Conservation (phyloP, 2,888 invertebrate species). For the Sylvicola cinctus region DNA sequence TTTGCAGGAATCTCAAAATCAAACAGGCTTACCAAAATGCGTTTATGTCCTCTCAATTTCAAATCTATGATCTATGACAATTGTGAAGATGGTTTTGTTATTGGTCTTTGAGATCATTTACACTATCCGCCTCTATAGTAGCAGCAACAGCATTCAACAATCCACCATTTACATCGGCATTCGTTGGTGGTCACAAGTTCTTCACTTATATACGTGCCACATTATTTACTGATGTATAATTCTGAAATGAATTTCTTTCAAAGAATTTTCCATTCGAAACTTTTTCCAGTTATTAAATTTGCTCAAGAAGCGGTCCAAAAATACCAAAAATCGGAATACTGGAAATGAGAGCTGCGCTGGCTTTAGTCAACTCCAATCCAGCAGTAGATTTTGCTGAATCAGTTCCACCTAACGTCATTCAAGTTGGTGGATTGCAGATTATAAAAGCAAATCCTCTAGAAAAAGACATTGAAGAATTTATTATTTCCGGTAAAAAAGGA, state of each 20-base stretch:
- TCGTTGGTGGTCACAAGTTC: constrained; percentile 9
- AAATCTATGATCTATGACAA: constrained; percentile 16
- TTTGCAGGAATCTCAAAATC: no score
- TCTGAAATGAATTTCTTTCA: constrained; percentile 13
- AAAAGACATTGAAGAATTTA: constrained; percentile 12
- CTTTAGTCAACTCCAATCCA: constrained; percentile 18
- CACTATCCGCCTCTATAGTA: constrained; percentile 16
- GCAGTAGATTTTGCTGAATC: constrained; percentile 16
- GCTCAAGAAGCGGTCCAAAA: background rate
- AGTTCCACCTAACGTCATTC: constrained; percentile 18
- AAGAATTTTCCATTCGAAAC: constrained; percentile 3
- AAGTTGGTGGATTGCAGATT: constrained; percentile 22
- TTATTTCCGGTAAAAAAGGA: constrained; percentile 15
- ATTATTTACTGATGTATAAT: no score
- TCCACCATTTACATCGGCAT: constrained; percentile 10
- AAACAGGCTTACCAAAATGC: no score
- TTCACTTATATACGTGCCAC: no score
- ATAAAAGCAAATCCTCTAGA: constrained; percentile 13
- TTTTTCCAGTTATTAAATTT: background rate
- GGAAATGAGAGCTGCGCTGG: constrained; percentile 11
- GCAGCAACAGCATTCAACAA: constrained; percentile 13
- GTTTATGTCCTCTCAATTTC: background rate
- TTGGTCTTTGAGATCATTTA: constrained; percentile 17
- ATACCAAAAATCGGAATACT: constrained; percentile 10
- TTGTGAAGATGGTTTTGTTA: constrained; percentile 14